Conservation (phyloP, 2,113 vertebrate species). For the Oceanodroma tethys region DNA sequence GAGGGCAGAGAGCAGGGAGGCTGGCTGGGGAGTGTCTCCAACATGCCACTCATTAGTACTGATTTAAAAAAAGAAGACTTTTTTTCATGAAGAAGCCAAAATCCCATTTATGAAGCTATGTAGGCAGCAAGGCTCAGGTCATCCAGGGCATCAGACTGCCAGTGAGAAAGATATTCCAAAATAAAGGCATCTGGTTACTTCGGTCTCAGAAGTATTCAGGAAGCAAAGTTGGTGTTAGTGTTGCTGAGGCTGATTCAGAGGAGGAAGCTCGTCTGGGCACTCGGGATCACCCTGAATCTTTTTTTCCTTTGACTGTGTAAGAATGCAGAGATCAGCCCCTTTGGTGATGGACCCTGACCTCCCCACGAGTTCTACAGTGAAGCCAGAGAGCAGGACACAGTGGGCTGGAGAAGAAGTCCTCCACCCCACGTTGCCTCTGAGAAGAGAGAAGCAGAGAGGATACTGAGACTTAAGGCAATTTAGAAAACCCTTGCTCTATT, state of each 20-base stretch:
- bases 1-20: background rate
- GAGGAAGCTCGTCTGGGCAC: background rate
- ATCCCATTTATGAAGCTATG: background rate
- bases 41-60: background rate
- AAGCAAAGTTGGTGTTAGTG: background rate
- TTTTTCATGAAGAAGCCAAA: background rate
- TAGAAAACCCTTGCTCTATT: conserved; percentile 11
- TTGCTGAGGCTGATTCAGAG: background rate
- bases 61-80: background rate
- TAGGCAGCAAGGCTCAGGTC: background rate
- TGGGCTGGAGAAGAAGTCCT: background rate
- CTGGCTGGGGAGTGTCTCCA: background rate
- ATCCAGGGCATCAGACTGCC: background rate
- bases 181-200: background rate
- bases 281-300: background rate
- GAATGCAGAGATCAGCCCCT: background rate
- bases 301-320: background rate
- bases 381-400: background rate
- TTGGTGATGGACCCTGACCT: background rate
- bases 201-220: background rate
- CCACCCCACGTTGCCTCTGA: background rate
- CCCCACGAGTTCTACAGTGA: background rate
- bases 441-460: background rate
- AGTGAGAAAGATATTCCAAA: background rate
- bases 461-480: background rate